Evolutionary conservation across 2,113 vertebrate genomes (phyloP).

Genomic region (Campylorhamphus procurvoides): DNA sequence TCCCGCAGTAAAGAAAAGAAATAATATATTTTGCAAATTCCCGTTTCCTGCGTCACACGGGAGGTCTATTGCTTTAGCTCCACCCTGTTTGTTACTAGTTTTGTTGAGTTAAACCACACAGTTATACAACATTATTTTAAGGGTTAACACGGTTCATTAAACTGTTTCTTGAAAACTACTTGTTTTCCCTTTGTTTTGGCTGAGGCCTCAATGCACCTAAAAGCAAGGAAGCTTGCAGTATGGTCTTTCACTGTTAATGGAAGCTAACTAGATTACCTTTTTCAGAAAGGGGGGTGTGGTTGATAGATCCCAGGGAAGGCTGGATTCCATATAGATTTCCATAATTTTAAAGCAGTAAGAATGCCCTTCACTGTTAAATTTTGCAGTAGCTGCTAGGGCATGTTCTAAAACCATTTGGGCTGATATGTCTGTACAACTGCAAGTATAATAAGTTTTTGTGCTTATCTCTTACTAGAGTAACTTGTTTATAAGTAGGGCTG

Average conservation of each 20-base stretch:
- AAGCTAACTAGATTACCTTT: neutral
- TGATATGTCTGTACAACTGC: neutral
- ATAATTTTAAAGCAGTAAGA: neutral
- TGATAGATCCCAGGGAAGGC: neutral
- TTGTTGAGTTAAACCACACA: accelerated
- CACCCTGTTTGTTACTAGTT: neutral
- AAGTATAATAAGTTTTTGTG: neutral
- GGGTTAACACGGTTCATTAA: neutral
- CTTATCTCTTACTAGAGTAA: neutral
- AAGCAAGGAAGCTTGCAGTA: neutral
- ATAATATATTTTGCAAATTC: accelerated
- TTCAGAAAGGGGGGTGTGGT: no score
- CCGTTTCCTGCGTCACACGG: accelerated
- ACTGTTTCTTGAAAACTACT: neutral
- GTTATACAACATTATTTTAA: neutral
- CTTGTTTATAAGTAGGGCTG: neutral
- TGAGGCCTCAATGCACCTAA: no score
- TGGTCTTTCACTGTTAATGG: neutral
- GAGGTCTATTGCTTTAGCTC: neutral
- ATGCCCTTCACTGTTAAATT: neutral
- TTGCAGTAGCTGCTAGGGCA: neutral
- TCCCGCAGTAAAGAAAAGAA: accelerated
- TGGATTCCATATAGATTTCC: neutral
- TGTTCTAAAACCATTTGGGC: accelerated
- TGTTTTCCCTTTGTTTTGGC: neutral